Evolutionary conservation across 1,140 invertebrate species (phyloP).

Genomic region (Andricus grossulariae): DNA sequence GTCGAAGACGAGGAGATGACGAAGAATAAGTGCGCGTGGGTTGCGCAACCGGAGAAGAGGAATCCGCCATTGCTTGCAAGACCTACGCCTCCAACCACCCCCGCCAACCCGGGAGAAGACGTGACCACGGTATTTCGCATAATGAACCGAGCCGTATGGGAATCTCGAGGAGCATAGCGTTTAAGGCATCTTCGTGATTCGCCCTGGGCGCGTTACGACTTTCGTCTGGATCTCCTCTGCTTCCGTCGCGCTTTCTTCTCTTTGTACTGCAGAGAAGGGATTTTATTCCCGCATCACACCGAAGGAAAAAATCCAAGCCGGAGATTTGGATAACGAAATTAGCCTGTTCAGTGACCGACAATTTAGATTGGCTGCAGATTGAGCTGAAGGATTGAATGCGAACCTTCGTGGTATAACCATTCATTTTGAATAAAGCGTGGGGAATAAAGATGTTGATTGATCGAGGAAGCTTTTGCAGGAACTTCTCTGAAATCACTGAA

Average conservation of each 20-base stretch:
- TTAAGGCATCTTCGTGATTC: slow-evolving; percentile 29
- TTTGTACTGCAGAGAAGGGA: slow-evolving; percentile 6
- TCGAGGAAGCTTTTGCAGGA: too few relatives aligned
- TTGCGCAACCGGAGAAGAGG: slow-evolving; percentile 52
- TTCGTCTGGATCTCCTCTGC: slow-evolving; percentile 7
- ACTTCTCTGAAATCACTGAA: neutral
- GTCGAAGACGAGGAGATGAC: slow-evolving; percentile 40
- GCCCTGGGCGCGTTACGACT: slow-evolving; percentile 25
- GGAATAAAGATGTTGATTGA: too few relatives aligned
- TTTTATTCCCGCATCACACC: slow-evolving; percentile 14
- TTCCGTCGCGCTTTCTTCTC: slow-evolving; percentile 25
- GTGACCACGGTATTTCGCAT: slow-evolving; percentile 63
- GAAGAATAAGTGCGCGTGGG: slow-evolving; percentile 58
- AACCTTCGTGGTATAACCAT: neutral
- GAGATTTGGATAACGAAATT: slow-evolving; percentile 16
- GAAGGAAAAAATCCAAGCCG: neutral
- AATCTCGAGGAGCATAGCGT: slow-evolving; percentile 41
- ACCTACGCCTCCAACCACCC: slow-evolving; percentile 58
- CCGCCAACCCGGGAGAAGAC: slow-evolving; percentile 58
- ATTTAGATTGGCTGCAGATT: slow-evolving; percentile 13
- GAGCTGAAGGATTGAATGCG: slow-evolving; percentile 8
- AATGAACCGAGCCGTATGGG: slow-evolving; percentile 63
- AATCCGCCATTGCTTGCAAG: slow-evolving; percentile 59
- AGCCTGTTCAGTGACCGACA: slow-evolving; percentile 4
- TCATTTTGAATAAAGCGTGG: neutral